phyloP scores from a whole-genome alignment of 2,888 invertebrate genomes.

The Therioaphis trifolii region DNA sequence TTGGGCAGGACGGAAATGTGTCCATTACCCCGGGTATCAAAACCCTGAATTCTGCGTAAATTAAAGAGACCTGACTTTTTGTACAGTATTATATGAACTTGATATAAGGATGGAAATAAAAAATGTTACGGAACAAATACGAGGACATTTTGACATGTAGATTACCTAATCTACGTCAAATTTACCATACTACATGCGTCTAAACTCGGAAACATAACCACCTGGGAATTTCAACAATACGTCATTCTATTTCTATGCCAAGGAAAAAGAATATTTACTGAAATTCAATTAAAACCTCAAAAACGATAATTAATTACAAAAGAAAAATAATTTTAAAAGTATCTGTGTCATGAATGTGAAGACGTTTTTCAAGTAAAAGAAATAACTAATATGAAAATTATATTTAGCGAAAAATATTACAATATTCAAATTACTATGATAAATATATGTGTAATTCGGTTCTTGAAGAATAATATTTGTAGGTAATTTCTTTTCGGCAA shows the following conservation, averaged over 20 bases:
- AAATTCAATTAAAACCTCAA: neutral
- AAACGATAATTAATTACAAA: neutral
- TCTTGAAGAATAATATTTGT: too few relatives aligned
- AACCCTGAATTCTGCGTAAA: too few relatives aligned
- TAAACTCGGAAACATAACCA: neutral
- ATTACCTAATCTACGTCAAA: neutral
- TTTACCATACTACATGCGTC: neutral
- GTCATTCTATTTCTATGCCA: neutral
- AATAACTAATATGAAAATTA: too few relatives aligned
- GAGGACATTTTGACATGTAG: neutral
- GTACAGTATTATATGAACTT: neutral
- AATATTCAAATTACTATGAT: too few relatives aligned
- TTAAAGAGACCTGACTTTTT: neutral
- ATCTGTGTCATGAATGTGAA: too few relatives aligned
- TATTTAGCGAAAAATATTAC: too few relatives aligned
- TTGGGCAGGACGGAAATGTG: too few relatives aligned
- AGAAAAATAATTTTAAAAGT: too few relatives aligned
- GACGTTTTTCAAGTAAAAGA: too few relatives aligned
- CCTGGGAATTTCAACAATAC: neutral
- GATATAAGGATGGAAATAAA: neutral
- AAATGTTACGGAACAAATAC: neutral
- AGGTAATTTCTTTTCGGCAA: too few relatives aligned
- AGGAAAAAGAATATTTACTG: neutral
- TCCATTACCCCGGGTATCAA: too few relatives aligned
- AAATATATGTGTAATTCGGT: too few relatives aligned